Evolutionary conservation across 2,888 invertebrate species (phyloP).

Genomic region (Drosophila picticornis): DNA sequence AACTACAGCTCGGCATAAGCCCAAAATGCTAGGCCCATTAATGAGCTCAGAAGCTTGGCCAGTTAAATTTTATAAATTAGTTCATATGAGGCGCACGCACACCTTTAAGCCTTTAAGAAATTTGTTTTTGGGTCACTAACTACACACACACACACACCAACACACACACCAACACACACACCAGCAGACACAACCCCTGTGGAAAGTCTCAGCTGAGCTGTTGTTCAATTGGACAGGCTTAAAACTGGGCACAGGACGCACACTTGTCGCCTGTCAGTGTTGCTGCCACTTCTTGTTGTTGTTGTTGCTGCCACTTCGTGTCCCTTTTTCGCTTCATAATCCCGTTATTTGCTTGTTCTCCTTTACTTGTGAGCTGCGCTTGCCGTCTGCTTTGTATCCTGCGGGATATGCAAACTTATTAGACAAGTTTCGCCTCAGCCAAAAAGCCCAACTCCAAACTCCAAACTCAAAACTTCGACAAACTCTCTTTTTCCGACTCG

Average conservation of each 20-base stretch:
- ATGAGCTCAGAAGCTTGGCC: conserved; percentile 53
- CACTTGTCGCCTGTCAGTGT: conserved; percentile 78
- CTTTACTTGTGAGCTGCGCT: conserved; percentile 44
- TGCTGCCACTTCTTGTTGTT: conserved; percentile 17
- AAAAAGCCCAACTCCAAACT: conserved; percentile 6
- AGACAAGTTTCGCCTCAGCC: conserved; percentile 58
- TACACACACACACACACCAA: not conserved
- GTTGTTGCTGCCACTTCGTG: conserved; percentile 10
- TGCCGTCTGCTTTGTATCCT: conserved; percentile 66
- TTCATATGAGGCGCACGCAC: conserved; percentile 29
- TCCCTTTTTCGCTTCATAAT: conserved; percentile 61
- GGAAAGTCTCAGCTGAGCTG: conserved; percentile 25
- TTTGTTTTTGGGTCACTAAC: conserved; percentile 58
- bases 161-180: not conserved
- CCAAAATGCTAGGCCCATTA: conserved; percentile 43
- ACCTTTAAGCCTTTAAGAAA: conserved; percentile 70
- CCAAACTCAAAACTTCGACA: not conserved
- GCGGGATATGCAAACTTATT: conserved; percentile 81
- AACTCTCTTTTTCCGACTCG: not conserved
- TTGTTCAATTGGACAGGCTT: conserved; percentile 39
- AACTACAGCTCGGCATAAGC: conserved; percentile 11
- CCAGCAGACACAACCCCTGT: not conserved
- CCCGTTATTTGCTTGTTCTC: conserved; percentile 69
- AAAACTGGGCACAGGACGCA: conserved; percentile 41
- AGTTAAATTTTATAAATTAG: conserved; percentile 73